Base-by-base conservation (phyloP, 1,140 invertebrate species). In the Megalonaias nervosa region DNA sequence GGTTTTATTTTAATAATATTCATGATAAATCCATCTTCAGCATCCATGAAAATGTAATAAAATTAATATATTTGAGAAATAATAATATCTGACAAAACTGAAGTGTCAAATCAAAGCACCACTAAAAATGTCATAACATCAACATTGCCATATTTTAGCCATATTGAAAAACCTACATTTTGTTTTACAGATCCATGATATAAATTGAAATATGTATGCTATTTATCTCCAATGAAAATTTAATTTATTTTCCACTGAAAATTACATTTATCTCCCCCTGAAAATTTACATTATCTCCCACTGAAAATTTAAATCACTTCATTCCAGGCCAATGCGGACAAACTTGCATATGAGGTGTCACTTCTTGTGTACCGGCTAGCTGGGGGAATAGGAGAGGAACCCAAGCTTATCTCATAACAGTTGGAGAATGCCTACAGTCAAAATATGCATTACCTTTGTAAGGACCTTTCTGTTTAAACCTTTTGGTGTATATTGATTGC, bases 311-410 rank as follows among this genome's bases (percentile, higher is more conserved):
- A 62, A 5, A 62, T n/a, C 55, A 21, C 61, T 75, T 9, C 61
- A 17, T 64, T 76, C 0, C 56, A 77, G 76, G 66, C 19, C 4
- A 26, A 61, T 38, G 71, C 76, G 12, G 76, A 77, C 38, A 55
- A 57, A 55, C 64, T 77, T 56, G 70, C 62, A 5, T 31, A 67
- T 16, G 65, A 77, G 56, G 76, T 77, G 1, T 66, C 64, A 26
- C 62, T 60, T 56, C 69, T 70, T 57, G 70, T 64, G 48, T 77
- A 67, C 68, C 65, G 69, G 23, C 38, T 72, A 16, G 71, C 76
- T 58, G 76, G 70, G 14, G 76, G 76, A 26, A 59, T 77, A 26
- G 76, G 76, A 26, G 76, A 73, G 6, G 38, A 58, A 73, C 76
- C 76, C 11, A 48, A 48, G 38, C 38, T 48, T 48, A 48, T 48